These are phyloP conservation scores for Hyperoplus lanceolatus DNA, from an alignment of 2,797 vertebrate genomes.

Conservation along the genomic window DNA sequence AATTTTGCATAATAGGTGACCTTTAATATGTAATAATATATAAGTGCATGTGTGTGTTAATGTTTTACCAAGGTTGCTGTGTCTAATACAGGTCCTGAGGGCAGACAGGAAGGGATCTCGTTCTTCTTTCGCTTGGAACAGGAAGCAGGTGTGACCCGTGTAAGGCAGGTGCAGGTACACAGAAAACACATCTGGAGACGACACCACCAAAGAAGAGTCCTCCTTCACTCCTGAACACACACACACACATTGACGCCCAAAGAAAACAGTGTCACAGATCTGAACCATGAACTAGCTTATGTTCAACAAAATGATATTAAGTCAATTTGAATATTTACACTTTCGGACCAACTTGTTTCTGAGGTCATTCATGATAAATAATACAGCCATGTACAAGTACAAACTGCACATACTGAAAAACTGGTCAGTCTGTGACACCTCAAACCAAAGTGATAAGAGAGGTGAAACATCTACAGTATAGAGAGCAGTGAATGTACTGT, in stretches of 20 bases:
- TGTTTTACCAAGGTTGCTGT: constrained; percentile 87
- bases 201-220: constrained; percentile 77
- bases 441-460: neutral
- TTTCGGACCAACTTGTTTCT: neutral
- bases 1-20: no score
- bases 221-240: constrained; percentile 82
- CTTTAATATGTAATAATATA: neutral
- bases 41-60: neutral
- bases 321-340: neutral
- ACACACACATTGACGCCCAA: neutral
- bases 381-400: neutral
- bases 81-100: constrained; percentile 89
- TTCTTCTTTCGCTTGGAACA: constrained; percentile 82
- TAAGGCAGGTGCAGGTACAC: constrained; percentile 92
- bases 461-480: neutral
- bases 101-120: constrained; percentile 84
- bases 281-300: neutral
- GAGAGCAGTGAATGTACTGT: no score
- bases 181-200: constrained; percentile 83
- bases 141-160: constrained; percentile 87
- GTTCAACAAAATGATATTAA: constrained; percentile 7
- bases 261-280: constrained; percentile 10
- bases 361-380: neutral
- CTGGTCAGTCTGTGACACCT: neutral
- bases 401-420: neutral